Percentiles rank a stretch among this genome's conserved stretches.
Conservation (phyloP, 2,888 invertebrate species). For the Synanthedon vespiformis region DNA sequence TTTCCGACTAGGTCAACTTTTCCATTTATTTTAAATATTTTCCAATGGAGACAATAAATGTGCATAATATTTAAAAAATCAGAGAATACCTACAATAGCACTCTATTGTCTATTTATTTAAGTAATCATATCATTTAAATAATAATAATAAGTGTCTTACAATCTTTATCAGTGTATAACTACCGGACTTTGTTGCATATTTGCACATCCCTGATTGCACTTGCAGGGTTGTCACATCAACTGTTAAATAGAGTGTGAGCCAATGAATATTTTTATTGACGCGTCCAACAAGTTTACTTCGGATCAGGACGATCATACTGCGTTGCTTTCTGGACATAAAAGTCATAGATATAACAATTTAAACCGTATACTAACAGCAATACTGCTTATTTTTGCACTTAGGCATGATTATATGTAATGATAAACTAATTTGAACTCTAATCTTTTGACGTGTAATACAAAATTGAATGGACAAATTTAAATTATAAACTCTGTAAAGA, state of each 20-base stretch:
- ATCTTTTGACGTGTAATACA: slow-evolving; percentile 9
- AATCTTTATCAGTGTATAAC: too few species aligned
- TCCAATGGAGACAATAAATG: too few species aligned
- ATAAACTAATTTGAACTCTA: too few species aligned
- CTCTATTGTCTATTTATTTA: too few species aligned
- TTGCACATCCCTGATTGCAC: slow-evolving; percentile 34
- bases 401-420: too few species aligned
- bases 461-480: slow-evolving; percentile 8
- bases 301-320: slow-evolving; percentile 15
- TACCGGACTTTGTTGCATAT: not conserved
- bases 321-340: slow-evolving; percentile 15
- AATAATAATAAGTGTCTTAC: too few species aligned
- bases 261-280: slow-evolving; percentile 70
- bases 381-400: too few species aligned
- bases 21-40: too few species aligned
- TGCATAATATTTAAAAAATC: too few species aligned
- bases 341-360: slow-evolving; percentile 13
- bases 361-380: slow-evolving; percentile 14
- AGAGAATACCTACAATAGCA: too few species aligned
- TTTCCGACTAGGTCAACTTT: too few species aligned
- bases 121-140: too few species aligned
- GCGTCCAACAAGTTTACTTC: slow-evolving; percentile 47
- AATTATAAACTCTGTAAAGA: slow-evolving; percentile 15
- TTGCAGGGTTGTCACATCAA: slow-evolving; percentile 50
- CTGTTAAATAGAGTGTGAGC: slow-evolving; percentile 64